Evolutionary conservation across 1,140 invertebrate genomes (phyloP).

Genomic region (Drosophila repleta): DNA sequence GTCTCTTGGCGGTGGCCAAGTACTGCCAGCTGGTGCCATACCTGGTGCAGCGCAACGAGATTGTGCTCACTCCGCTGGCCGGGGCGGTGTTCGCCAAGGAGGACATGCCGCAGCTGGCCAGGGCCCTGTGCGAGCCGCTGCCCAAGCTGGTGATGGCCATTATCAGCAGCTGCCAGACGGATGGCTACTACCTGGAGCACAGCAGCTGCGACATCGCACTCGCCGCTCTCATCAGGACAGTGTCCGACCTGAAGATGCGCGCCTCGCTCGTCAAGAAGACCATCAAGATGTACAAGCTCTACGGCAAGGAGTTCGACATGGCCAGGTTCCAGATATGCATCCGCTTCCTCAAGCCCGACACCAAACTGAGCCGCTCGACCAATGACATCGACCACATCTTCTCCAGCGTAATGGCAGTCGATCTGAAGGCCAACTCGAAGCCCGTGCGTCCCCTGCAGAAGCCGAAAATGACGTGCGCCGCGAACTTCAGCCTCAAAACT

Average conservation of each 20-base stretch:
- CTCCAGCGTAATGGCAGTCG: slow-evolving; percentile 26
- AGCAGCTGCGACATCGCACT: slow-evolving; percentile 64
- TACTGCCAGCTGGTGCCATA: slow-evolving; percentile 62
- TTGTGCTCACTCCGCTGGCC: slow-evolving; percentile 63
- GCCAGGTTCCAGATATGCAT: slow-evolving; percentile 34
- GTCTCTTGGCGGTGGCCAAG: slow-evolving; percentile 59
- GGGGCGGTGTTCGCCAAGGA: slow-evolving; percentile 51
- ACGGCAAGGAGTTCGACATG: slow-evolving; percentile 53
- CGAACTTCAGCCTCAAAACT: not conserved
- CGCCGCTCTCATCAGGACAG: slow-evolving; percentile 42
- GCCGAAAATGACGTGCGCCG: slow-evolving; percentile 4
- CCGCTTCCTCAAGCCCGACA: slow-evolving; percentile 14
- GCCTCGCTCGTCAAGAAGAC: slow-evolving; percentile 50
- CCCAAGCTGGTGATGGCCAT: slow-evolving; percentile 47
- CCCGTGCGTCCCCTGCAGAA: not conserved
- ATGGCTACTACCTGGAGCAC: slow-evolving; percentile 52
- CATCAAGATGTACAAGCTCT: slow-evolving; percentile 58
- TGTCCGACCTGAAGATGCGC: slow-evolving; percentile 40
- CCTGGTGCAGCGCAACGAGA: slow-evolving; percentile 37
- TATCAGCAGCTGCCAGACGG: slow-evolving; percentile 66
- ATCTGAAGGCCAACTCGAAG: not conserved
- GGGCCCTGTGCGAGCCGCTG: slow-evolving; percentile 39
- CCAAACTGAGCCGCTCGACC: not conserved
- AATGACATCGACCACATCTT: slow-evolving; percentile 29
- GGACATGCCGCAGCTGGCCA: slow-evolving; percentile 45